Evolutionary conservation across 2,888 invertebrate genomes (phyloP), one percentile per base, ranked within the genome.

Genomic region (Drosophila lutescens): DNA sequence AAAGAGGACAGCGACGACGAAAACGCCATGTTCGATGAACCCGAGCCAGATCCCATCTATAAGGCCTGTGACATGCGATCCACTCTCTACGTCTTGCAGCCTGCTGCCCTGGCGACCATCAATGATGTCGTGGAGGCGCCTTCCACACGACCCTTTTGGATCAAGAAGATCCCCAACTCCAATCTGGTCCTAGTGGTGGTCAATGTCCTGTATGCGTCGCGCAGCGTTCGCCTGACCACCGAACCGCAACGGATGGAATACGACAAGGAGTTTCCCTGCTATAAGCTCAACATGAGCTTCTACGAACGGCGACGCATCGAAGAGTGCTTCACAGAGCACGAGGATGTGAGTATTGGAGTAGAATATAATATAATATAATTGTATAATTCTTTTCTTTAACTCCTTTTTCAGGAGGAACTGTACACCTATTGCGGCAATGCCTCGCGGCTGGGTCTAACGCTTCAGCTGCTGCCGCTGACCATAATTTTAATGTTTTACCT

Each of bases 171-270:
- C 40, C 94, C 95, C 0, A 94, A 95, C 84, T 96, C 96, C 23
- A 97, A 97, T 92, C 92, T 97, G 65, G 89, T 97, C 36, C 92
- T 97, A 73, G 94, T 97, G 50, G 95, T 96, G 13, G 94, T 97
- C 5, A 94, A 96, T 85, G 93, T 93, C 0, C 74, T 90, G 44
- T 89, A 89, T 88, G 92, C 92, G 58, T 90, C 92, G 53, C 93
- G 93, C 70, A 93, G 93, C 73, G 91, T 92, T 49, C 91, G 90
- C 55, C 91, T 94, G 54, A 93, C 92, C 40, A 93, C 94, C 30
- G 91, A 91, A 23, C 93, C 94, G 1, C 91, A 92, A 68, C 92
- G 91, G 65, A 93, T 94, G 13, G 86, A 91, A 20, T 93, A 93
- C 78, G 91, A 92, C 0, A 93, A 93, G 34, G 93, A 93, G 32